These are phyloP conservation scores for Chrysoperla carnea DNA, from an alignment of 1,140 invertebrate genomes.

Conservation along the genomic window DNA sequence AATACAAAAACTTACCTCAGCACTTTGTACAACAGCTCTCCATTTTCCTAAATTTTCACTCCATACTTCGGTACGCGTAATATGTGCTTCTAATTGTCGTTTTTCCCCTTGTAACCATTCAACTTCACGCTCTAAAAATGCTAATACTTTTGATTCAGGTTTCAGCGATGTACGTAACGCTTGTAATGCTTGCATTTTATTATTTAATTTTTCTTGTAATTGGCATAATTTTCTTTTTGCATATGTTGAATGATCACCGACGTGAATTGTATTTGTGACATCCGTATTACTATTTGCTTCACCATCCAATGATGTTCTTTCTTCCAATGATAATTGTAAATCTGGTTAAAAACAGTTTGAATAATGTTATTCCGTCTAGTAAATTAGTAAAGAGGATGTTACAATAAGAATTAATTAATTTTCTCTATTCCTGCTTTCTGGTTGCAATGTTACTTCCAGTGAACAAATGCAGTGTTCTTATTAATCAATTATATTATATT, in stretches of 20 bases:
- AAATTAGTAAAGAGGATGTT: too few species aligned
- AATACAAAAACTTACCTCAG: constrained; percentile 35
- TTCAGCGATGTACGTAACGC: constrained; percentile 56
- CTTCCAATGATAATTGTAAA: constrained; percentile 21
- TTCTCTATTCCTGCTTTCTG: too few species aligned
- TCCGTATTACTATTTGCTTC: constrained; percentile 19
- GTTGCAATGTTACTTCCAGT: too few species aligned
- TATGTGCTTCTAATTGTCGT: constrained; percentile 59
- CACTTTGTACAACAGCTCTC: constrained; percentile 64
- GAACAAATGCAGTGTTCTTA: too few species aligned
- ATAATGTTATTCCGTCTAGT: too few species aligned
- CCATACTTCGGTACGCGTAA: constrained; percentile 76
- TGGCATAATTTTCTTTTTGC: constrained; percentile 64
- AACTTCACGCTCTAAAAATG: constrained; percentile 63
- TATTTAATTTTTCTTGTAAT: constrained; percentile 58
- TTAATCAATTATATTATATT: too few species aligned
- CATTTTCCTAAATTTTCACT: constrained; percentile 72
- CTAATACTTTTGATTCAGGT: constrained; percentile 55
- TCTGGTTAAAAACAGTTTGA: too few species aligned
- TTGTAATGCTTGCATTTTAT: constrained; percentile 65
- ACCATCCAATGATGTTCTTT: constrained; percentile 31
- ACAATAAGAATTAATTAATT: too few species aligned
- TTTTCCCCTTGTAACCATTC: constrained; percentile 62
- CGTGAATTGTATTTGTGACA: constrained; percentile 27
- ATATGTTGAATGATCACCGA: constrained; percentile 67